Evolutionary conservation across 2,797 vertebrate species (phyloP).

Genomic region (Mionectes olivaceus): DNA sequence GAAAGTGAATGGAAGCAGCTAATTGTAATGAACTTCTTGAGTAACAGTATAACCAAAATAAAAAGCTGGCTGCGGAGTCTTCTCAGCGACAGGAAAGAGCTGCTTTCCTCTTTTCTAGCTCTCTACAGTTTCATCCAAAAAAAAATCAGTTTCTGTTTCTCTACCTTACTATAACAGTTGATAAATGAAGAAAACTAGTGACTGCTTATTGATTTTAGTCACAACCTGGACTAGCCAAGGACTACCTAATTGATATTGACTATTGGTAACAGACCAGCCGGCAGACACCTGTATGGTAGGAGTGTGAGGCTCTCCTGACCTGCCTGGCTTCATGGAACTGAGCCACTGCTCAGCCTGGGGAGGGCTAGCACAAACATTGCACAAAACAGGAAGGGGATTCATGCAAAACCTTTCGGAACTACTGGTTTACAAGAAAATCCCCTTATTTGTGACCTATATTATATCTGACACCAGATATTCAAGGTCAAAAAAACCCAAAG

Average conservation of each 20-base stretch:
- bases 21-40: neutral
- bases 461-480: neutral
- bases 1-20: neutral
- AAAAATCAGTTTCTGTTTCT: neutral
- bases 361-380: neutral
- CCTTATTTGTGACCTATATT: neutral
- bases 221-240: neutral
- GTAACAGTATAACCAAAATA: neutral
- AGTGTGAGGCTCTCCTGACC: neutral
- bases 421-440: neutral
- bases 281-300: neutral
- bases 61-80: neutral
- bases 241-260: neutral
- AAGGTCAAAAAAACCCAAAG: neutral
- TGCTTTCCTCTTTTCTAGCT: neutral
- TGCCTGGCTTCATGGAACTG: neutral
- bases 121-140: neutral
- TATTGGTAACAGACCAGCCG: neutral
- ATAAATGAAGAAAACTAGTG: neutral
- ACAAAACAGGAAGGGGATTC: neutral
- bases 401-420: neutral
- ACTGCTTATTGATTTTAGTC: neutral
- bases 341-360: neutral
- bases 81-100: neutral
- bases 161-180: neutral